Evolutionary conservation across 2,113 vertebrate genomes (phyloP), one percentile per base, ranked within the genome.

Genomic region (Bostrychus sinensis): DNA sequence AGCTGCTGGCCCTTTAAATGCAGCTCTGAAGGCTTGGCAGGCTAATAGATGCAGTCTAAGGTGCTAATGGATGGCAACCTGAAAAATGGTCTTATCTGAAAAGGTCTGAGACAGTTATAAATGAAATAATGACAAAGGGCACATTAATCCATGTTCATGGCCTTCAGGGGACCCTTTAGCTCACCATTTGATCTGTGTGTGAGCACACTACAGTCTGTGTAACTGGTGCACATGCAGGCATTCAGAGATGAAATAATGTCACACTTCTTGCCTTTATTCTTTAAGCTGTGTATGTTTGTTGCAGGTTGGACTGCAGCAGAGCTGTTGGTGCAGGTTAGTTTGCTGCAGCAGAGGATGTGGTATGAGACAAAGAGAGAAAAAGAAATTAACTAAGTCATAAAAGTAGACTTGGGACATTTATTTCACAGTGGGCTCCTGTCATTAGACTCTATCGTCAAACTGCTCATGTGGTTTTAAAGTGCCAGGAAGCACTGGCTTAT

Each of bases 11-110:
- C 84, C 91, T 91, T 91, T 89, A 91, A 90, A 81, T 72, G 58
- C 32, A 71, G 72, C 77, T 66, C 73, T 73, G 67, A 75, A 78
- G 57, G 68, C 76, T 83, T 80, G 80, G 78, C 85, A 78, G 72
- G 57, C 79, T 89, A 88, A 90, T 85, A 88, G 84, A 88, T 88
- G 76, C 70, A 78, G 81, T 76, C 62, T 80, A 79, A 88, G 85
- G 88, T 88, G 84, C 78, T 86, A 88, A 88, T 87, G 83, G 87
- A 85, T 80, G 80, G 84, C 83, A 82, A 83, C 72, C 84, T 91
- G 88, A 92, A 89, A 86, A 91, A 91, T 87, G 69, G 85, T 76
- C 86, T 88, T 77, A 87, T 90, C 83, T 86, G 83, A 91, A 91
- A 91, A 89, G 87, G 86, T 89, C 81, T 82, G 67, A 71, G 87